Percentiles rank a stretch among this genome's conserved stretches.
Conservation (phyloP, 37 sponge, comb jelly and placozoan species). For the Spongia lamella region DNA sequence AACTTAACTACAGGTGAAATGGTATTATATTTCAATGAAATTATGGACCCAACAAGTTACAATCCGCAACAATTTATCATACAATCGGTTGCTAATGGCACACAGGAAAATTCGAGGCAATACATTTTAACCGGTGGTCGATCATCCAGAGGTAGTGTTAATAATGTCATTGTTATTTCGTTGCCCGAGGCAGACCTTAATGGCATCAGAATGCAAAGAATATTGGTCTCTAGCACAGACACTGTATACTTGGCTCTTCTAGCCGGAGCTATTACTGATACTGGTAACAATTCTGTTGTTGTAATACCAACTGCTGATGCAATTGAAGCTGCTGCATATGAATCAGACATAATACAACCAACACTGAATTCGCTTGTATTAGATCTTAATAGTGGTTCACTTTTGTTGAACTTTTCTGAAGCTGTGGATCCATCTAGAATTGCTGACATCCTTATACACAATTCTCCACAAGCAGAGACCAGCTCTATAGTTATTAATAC, state of each 20-base stretch:
- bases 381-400: constrained; percentile 69
- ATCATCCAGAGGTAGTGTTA: constrained; percentile 19
- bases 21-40: constrained; percentile 70
- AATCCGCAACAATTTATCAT: constrained; percentile 61
- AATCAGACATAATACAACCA: constrained; percentile 69
- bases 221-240: constrained; percentile 50
- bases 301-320: constrained; percentile 61
- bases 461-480: constrained; percentile 1
- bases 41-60: constrained; percentile 71
- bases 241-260: constrained; percentile 66
- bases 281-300: constrained; percentile 71
- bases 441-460: constrained; percentile 28
- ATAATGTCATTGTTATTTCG: constrained; percentile 32
- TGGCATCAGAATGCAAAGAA: constrained; percentile 64
- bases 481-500: constrained; percentile 1
- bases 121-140: constrained; percentile 54
- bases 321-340: constrained; percentile 38
- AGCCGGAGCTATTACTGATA: constrained; percentile 73
- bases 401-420: constrained; percentile 76
- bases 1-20: constrained; percentile 53
- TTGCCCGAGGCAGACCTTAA: constrained; percentile 56
- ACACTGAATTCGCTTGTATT: constrained; percentile 42
- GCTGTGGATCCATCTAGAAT: constrained; percentile 57
- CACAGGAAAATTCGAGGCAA: constrained; percentile 20
- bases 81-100: constrained; percentile 43